phyloP scores from a whole-genome alignment of 2,888 invertebrate species.

The Aelia acuminata region DNA sequence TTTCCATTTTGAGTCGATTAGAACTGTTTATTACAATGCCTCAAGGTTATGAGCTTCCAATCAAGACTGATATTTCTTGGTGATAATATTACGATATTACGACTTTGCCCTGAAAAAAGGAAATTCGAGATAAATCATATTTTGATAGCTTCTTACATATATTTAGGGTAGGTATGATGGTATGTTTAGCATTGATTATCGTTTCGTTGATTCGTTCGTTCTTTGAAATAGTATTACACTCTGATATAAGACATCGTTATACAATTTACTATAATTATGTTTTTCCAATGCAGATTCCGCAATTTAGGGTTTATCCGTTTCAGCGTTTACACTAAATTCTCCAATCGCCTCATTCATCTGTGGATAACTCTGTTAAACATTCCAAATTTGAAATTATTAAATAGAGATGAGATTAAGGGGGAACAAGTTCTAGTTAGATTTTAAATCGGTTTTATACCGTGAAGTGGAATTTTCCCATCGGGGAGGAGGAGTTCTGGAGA shows the following conservation, averaged over 20 bases:
- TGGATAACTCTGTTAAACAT: not conserved
- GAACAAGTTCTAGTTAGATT: not conserved
- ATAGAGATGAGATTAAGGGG: not conserved
- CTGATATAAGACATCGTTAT: not conserved
- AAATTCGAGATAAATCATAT: too few relatives aligned
- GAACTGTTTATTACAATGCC: too few relatives aligned
- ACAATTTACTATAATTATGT: not conserved
- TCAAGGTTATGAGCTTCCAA: too few relatives aligned
- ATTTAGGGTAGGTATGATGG: too few relatives aligned
- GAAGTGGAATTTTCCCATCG: not conserved
- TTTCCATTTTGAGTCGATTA: too few relatives aligned
- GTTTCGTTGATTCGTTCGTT: not conserved
- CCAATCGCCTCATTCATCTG: not conserved
- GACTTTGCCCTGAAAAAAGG: too few relatives aligned
- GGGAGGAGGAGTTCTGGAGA: not conserved
- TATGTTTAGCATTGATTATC: too few relatives aligned
- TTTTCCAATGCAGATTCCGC: not conserved
- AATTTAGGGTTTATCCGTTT: not conserved
- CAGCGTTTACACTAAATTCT: not conserved
- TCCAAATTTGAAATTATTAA: not conserved
- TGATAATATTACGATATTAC: too few relatives aligned
- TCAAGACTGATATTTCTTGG: too few relatives aligned
- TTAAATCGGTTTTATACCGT: not conserved
- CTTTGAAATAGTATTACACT: not conserved
- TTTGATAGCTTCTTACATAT: too few relatives aligned